Evolutionary conservation across 2,888 invertebrate genomes (phyloP), one percentile per base, ranked within the genome.

Genomic region (Endotricha flammealis): DNA sequence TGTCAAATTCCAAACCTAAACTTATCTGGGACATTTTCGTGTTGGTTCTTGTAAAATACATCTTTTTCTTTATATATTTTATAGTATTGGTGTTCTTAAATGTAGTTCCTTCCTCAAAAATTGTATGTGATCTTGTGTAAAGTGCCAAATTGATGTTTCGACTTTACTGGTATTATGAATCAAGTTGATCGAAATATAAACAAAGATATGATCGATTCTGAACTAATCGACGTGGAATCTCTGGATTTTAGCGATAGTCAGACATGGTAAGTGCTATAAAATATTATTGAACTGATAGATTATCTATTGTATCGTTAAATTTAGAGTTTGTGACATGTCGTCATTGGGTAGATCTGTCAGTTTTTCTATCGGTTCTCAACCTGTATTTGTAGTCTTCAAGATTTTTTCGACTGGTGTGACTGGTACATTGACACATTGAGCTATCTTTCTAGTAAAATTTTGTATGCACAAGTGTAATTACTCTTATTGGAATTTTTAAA

Each of bases 231-330:
- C 78, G 77, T 90, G 65, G 82, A 83, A 64, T 73, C 86, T 53
- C 71, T 90, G 53, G 81, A 88, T 72, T 87, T 86, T 69, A 75
- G 77, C 44, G 83, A 89, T 71, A 82, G 88, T 64, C 89, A 90
- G 76, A 88, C 88, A 50, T 90, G 90, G 90, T 90, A 62, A 79
- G 88, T 65, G 44, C 38, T 22, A n/a, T 4, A 9, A 14, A 25
- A 11, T 25, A 2, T 11, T 17, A n/a, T 32, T 14, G 2, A 22
- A 22, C 6, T 11, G 9, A 16, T 23, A 11, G 7, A 4, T 12
- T 23, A 20, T 9, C 9, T 33, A 12, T 12, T 10, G 25, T 7
- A 5, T 23, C 13, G 4, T 9, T 23, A 13, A 32, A 32, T 10
- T 39, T 38, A 38, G 41, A 54, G 48, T 50, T 52, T 55, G 45